A percentile compares a stretch with the other conserved stretches of the same genome.
phyloP scores from a whole-genome alignment of 2,888 invertebrate species.

The Phaedon cochleariae region DNA sequence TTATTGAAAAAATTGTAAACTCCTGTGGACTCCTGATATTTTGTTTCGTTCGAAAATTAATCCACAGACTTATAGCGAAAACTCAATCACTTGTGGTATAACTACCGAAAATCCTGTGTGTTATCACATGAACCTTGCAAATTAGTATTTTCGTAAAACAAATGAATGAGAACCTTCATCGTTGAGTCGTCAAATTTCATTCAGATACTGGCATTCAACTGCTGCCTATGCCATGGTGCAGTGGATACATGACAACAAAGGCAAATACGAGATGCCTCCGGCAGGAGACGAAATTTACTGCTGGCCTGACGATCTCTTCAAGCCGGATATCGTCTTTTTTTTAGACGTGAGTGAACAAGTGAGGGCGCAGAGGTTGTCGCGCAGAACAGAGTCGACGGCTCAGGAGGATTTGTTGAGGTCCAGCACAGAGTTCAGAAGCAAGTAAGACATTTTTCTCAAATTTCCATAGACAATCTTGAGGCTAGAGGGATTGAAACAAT shows the following conservation, averaged over 20 bases:
- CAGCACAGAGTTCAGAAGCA: conserved; percentile 51
- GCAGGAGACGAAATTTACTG: conserved; percentile 53
- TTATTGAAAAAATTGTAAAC: no score
- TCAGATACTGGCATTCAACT: conserved; percentile 63
- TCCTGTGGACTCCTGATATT: no score
- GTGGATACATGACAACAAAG: conserved; percentile 47
- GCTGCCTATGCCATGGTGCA: conserved; percentile 61
- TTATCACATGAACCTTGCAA: no score
- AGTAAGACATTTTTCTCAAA: conserved; percentile 46
- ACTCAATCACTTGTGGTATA: no score
- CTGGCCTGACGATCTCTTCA: conserved; percentile 62
- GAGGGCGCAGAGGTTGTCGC: conserved; percentile 54
- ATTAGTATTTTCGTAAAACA: no score
- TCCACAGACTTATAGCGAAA: no score
- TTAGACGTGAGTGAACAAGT: conserved; percentile 60
- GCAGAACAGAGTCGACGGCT: conserved; percentile 48
- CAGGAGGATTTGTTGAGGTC: conserved; percentile 55
- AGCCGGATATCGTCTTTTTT: conserved; percentile 61
- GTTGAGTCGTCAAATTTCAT: background rate
- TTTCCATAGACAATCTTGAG: background rate
- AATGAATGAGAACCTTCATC: no score
- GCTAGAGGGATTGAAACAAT: no score
- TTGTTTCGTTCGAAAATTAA: no score
- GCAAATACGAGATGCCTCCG: conserved; percentile 49
- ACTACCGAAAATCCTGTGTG: no score